These are phyloP conservation scores for Eupithecia abbreviata DNA, from an alignment of 2,888 invertebrate genomes.

Conservation along the genomic window DNA sequence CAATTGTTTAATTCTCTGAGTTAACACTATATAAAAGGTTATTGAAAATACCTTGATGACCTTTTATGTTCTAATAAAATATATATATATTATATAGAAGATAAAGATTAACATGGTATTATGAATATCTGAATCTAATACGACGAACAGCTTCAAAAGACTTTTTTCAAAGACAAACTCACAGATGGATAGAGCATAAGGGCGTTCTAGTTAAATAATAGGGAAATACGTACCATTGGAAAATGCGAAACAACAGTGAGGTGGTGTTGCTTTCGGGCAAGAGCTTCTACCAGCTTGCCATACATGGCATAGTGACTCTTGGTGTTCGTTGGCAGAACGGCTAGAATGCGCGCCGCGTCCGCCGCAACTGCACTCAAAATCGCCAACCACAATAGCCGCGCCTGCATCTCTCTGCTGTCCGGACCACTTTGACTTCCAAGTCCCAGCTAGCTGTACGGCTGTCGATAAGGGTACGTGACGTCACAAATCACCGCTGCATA, in stretches of 20 bases:
- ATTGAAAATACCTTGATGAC: background rate
- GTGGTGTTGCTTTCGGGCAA: constrained; percentile 71
- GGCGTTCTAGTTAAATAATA: background rate
- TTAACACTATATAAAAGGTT: background rate
- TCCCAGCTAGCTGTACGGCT: constrained; percentile 42
- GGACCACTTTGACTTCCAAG: constrained; percentile 60
- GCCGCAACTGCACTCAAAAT: constrained; percentile 56
- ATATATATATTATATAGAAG: too few species aligned
- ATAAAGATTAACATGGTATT: background rate
- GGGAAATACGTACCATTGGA: constrained; percentile 69
- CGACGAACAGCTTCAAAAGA: background rate
- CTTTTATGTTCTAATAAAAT: too few species aligned
- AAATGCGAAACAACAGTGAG: constrained; percentile 79
- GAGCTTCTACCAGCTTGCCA: constrained; percentile 73
- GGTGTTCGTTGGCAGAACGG: constrained; percentile 79
- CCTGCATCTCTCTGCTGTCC: constrained; percentile 73
- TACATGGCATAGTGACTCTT: constrained; percentile 83
- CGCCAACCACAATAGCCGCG: constrained; percentile 55
- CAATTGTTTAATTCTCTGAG: background rate
- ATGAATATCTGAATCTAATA: background rate
- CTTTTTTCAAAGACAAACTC: background rate
- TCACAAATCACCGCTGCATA: constrained; percentile 44
- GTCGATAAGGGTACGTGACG: constrained; percentile 56
- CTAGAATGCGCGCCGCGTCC: constrained; percentile 72
- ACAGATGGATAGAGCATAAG: background rate